Base-by-base conservation (phyloP, 2,797 vertebrate species). In the Gymnoscopelus microlampas region DNA sequence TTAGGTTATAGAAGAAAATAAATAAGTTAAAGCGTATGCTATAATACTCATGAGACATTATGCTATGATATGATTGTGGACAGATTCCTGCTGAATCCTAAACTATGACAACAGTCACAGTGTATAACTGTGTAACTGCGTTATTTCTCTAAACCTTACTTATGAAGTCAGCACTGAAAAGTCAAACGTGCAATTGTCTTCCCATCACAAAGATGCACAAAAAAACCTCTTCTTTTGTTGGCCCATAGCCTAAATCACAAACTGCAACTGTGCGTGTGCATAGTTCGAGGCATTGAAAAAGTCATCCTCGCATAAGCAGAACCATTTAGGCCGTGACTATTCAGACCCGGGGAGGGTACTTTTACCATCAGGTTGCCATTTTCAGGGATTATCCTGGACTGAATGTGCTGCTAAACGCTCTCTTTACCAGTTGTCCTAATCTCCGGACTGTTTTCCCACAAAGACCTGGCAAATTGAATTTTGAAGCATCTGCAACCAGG, bases 391-490 rank as follows among this genome's bases (percentile, higher is more conserved):
- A 82, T 57, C 50, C 66, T 54, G 74, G 81, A 75, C 82, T 77
- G 67, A 88, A 77, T 71, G 19, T 65, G 76, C 70, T 83, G 77
- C 78, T 88, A 87, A 90, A 85, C 67, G 74, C 53, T 76, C 79
- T 84, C 87, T 85, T 89, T 85, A 87, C 73, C 79, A 84, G 73
- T 72, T 68, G 74, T 62, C 70, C 59, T 85, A 80, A 85, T 83
- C 85, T 76, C 69, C 39, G 59, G 39, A 9, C 75, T 81, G 82
- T 88, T 90, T 88, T 87, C 74, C 61, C 79, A 80, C 50, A 54
- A 80, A 85, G 84, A 71, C 73, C 78, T 13, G 77, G 73, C 78
- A 80, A 83, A 87, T 89, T 81, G 50, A 85, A 84, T 90, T 87
- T 79, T 54, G 66, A 74, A 68, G 59, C 62, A 84, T 84, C 74